Evolutionary conservation across 35 echinoderm and acorn worm genomes (phyloP).

Genomic region (Strongylocentrotus purpuratus): DNA sequence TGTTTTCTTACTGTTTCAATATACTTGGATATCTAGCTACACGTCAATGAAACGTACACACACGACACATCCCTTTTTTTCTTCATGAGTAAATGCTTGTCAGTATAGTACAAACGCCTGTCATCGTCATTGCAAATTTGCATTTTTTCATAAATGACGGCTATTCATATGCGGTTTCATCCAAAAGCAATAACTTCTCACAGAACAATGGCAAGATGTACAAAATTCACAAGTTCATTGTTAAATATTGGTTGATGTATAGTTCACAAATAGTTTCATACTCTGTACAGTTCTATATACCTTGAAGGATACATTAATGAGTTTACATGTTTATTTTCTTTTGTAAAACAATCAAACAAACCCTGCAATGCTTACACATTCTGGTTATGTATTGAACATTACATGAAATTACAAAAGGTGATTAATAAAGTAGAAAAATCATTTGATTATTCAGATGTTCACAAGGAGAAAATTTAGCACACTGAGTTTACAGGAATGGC

Average conservation of each 20-base stretch:
- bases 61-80: slow-evolving; percentile 8
- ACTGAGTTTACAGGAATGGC: background rate
- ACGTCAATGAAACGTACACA: slow-evolving; percentile 23
- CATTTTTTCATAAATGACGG: slow-evolving; percentile 15
- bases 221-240: slow-evolving; percentile 31
- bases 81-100: slow-evolving; percentile 12
- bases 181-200: background rate
- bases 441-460: background rate
- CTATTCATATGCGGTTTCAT: slow-evolving; percentile 13
- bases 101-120: slow-evolving; percentile 11
- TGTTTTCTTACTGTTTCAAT: slow-evolving; percentile 11
- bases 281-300: background rate
- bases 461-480: background rate
- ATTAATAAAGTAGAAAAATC: background rate
- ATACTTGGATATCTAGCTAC: slow-evolving; percentile 8
- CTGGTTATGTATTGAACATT: background rate
- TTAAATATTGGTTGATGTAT: background rate
- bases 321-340: background rate
- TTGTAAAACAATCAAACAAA: background rate
- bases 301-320: background rate
- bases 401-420: background rate
- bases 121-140: slow-evolving; percentile 15
- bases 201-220: slow-evolving; percentile 39
- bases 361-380: background rate
- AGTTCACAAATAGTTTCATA: background rate